Percentiles rank a stretch among this genome's conserved stretches.
These are phyloP conservation scores for Cerastoderma edule DNA, from an alignment of 2,888 invertebrate species.

Conservation along the genomic window DNA sequence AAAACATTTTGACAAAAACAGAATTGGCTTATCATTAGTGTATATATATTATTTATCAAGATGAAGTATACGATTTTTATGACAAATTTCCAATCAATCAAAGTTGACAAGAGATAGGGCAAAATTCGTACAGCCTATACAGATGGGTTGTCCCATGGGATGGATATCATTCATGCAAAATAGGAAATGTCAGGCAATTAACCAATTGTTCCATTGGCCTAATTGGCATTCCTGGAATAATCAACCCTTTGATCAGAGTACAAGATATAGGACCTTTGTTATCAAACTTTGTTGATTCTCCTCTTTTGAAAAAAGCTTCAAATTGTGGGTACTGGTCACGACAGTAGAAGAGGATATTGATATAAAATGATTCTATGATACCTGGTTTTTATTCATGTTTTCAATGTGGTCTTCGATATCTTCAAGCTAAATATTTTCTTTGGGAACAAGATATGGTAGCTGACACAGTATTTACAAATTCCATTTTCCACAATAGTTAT, in stretches of 20 bases:
- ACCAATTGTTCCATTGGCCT: too few relatives aligned
- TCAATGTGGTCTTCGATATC: too few relatives aligned
- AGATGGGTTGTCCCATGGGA: background rate
- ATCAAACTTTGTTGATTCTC: background rate
- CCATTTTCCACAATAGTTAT: too few relatives aligned
- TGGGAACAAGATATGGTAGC: too few relatives aligned
- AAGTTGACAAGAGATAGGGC: too few relatives aligned
- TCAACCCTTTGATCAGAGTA: too few relatives aligned
- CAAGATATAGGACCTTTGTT: background rate
- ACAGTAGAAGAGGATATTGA: background rate
- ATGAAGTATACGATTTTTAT: background rate
- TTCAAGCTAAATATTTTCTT: too few relatives aligned
- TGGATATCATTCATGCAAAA: background rate
- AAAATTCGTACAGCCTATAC: too few relatives aligned
- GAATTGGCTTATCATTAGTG: background rate
- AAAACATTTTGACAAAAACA: background rate
- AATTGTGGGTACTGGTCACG: background rate
- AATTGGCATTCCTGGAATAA: too few relatives aligned
- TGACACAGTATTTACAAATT: too few relatives aligned
- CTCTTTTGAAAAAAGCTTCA: background rate
- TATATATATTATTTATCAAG: background rate
- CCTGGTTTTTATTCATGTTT: background rate
- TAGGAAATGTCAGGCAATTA: constrained; percentile 14
- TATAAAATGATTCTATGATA: background rate
- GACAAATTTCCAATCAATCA: background rate